Percentiles rank a stretch among this genome's conserved stretches.
Conservation (phyloP, 2,888 invertebrate genomes). For the Troides helena region DNA sequence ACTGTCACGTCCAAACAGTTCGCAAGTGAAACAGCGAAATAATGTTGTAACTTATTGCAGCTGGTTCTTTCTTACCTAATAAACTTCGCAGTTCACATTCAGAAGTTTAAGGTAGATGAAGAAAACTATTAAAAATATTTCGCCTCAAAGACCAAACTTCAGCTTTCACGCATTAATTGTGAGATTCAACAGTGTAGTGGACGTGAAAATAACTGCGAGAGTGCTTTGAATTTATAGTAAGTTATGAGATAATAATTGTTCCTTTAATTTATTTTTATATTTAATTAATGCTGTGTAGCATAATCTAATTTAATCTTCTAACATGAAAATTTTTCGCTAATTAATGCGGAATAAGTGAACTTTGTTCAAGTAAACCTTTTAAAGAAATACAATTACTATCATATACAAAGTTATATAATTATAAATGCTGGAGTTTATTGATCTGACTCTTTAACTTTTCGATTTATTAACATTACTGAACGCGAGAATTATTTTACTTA, state of each 20-base stretch:
- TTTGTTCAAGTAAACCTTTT: not conserved
- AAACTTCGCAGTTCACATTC: constrained; percentile 1
- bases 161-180: not conserved
- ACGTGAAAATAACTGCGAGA: not conserved
- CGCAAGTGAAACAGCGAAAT: constrained; percentile 23
- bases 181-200: not conserved
- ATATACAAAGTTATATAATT: not conserved
- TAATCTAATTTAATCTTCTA: not conserved
- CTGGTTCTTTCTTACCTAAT: constrained; percentile 7
- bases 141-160: not conserved
- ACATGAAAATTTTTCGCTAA: not conserved
- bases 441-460: too few relatives aligned
- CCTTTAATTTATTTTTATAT: not conserved
- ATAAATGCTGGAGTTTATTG: too few relatives aligned
- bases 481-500: too few relatives aligned
- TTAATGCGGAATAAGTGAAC: not conserved
- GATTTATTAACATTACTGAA: too few relatives aligned
- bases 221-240: not conserved
- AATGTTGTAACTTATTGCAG: constrained; percentile 18
- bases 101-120: constrained; percentile 19
- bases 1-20: constrained; percentile 15
- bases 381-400: not conserved
- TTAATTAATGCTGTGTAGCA: too few relatives aligned
- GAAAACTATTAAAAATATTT: not conserved
- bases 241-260: not conserved